Evolutionary conservation across 2,113 vertebrate species (phyloP).

Genomic region (Scatophagus argus): DNA sequence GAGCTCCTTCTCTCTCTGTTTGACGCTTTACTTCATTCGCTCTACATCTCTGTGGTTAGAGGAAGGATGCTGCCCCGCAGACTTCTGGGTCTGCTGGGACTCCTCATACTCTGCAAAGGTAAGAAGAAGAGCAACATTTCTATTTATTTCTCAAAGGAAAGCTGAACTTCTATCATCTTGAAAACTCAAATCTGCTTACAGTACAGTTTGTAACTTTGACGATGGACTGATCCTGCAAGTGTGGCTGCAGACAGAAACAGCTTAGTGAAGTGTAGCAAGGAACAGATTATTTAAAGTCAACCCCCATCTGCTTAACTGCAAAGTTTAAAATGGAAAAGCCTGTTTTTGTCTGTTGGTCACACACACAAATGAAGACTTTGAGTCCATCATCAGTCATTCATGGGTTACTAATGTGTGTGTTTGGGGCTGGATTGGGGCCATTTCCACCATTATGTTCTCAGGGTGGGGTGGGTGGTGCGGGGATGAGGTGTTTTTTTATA

Average conservation of each 20-base stretch:
- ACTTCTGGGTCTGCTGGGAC: conserved; percentile 61
- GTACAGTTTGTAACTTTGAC: neutral
- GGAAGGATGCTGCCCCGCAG: conserved; percentile 61
- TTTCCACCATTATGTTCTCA: conserved; percentile 5
- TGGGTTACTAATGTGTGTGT: conserved; percentile 1
- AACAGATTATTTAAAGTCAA: conserved; percentile 43
- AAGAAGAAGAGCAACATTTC: conserved; percentile 13
- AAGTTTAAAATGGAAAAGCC: conserved; percentile 1
- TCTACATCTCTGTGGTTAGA: neutral
- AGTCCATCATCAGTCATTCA: neutral
- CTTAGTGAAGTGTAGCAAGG: conserved; percentile 6
- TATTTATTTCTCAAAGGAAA: neutral
- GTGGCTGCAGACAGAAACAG: neutral
- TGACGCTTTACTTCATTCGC: neutral
- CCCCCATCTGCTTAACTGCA: neutral
- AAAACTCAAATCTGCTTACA: neutral
- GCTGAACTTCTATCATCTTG: fast-evolving
- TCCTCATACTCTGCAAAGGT: conserved; percentile 78
- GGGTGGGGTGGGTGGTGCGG: conserved; percentile 20
- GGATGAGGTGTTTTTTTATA: conserved; percentile 80
- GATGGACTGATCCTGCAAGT: neutral
- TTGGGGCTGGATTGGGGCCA: conserved; percentile 18
- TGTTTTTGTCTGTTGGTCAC: neutral
- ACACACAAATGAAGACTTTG: neutral
- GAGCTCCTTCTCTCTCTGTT: conserved; percentile 17